Evolutionary conservation across 2,888 invertebrate genomes (phyloP), one percentile per base, ranked within the genome.

Genomic region (Tyria jacobaeae): DNA sequence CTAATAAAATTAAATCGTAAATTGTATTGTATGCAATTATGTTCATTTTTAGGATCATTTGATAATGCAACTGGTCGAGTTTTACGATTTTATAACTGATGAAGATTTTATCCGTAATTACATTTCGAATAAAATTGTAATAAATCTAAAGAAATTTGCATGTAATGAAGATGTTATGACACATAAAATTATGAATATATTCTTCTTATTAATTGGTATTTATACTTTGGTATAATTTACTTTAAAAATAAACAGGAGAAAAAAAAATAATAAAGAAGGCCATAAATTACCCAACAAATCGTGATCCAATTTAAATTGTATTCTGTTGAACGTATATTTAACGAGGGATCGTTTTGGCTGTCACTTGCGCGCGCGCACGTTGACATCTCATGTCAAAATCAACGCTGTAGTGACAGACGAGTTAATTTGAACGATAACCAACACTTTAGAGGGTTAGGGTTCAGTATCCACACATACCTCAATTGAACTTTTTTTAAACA

Each of bases 331-430:
- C 66, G 60, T 68, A 64, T 57, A 61, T 60, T 73, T 71, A 76
- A 71, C 78, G 70, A 71, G 72, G 68, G 74, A 79, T 83, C 82
- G 79, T 81, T 81, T 72, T 64, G 78, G 78, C 87, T 83, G 87
- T 89, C 89, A 89, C 73, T 67, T 75, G 81, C 77, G 79, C 81
- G 68, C 70, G 83, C 80, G 76, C 78, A 76, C 74, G 86, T 80
- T 88, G 90, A 90, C 89, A 86, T 84, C 84, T 77, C 84, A 81
- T 79, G 89, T 90, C 91, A 90, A 87, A 87, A 87, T 87, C 81
- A 79, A 84, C 86, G 76, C 81, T 80, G 79, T 79, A 87, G 80
- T 88, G 91, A 89, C 89, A 89, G 89, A 92, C 84, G 90, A 89
- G 89, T 91, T 90, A 89, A 91, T 91, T 89, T 84, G 83, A 89